Percentiles rank a stretch among this genome's conserved stretches.
Evolutionary conservation across 35 echinoderm and acorn worm genomes (phyloP).

Genomic region (Acanthaster planci): DNA sequence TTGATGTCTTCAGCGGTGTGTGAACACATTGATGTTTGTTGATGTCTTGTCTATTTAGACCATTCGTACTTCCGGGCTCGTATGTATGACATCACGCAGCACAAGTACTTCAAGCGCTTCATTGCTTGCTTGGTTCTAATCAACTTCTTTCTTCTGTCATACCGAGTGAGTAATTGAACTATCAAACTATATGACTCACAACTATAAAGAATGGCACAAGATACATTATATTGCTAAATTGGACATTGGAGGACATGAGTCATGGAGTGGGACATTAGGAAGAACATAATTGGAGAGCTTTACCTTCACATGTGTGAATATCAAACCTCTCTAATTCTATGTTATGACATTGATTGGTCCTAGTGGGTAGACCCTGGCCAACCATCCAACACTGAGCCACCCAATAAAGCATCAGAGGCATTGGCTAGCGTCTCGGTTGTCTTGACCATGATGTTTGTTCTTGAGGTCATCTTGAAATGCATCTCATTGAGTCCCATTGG

Average conservation of each 20-base stretch:
- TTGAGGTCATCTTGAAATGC: slow-evolving; percentile 97
- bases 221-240: too few relatives aligned
- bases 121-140: slow-evolving; percentile 89
- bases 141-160: slow-evolving; percentile 91
- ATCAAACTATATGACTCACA: too few relatives aligned
- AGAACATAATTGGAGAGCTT: too few relatives aligned
- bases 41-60: slow-evolving; percentile 47
- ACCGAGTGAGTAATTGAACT: slow-evolving; percentile 64
- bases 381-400: too few relatives aligned
- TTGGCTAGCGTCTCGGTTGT: slow-evolving; percentile 76
- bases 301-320: too few relatives aligned
- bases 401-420: not conserved
- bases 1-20: too few relatives aligned
- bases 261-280: too few relatives aligned
- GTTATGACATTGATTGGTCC: not conserved
- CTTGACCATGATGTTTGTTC: slow-evolving; percentile 78
- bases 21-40: too few relatives aligned
- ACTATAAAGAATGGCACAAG: too few relatives aligned
- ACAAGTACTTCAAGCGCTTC: slow-evolving; percentile 95
- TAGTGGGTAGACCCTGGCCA: slow-evolving; percentile 27
- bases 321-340: not conserved
- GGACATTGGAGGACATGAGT: too few relatives aligned
- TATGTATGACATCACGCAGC: slow-evolving; percentile 92
- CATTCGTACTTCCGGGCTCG: slow-evolving; percentile 67
- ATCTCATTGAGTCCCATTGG: slow-evolving; percentile 90